Percentiles rank a stretch among this genome's conserved stretches.
Conservation (phyloP, 2,113 vertebrate species). For the Mirza zaza region DNA sequence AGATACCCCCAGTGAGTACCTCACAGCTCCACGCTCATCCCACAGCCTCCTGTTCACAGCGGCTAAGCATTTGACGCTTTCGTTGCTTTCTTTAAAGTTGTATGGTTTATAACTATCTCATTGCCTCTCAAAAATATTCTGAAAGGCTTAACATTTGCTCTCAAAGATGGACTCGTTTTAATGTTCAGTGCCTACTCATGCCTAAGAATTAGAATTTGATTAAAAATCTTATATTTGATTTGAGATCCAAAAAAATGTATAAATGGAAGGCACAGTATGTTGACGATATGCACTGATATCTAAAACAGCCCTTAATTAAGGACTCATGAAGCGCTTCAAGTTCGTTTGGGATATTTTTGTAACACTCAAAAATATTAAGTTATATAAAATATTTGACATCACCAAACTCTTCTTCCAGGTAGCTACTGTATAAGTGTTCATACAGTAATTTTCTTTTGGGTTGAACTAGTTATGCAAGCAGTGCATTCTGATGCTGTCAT, state of each 20-base stretch:
- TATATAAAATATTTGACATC: constrained; percentile 83
- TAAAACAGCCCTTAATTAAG: constrained; percentile 78
- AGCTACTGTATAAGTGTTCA: constrained; percentile 50
- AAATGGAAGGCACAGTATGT: neutral
- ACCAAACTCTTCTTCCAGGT: constrained; percentile 80
- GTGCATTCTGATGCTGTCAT: constrained; percentile 72
- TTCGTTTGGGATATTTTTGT: constrained; percentile 80
- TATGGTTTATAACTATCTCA: constrained; percentile 82
- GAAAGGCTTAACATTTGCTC: constrained; percentile 84
- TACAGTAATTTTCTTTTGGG: constrained; percentile 70
- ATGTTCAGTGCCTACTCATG: constrained; percentile 80
- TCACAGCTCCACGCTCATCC: constrained; percentile 93
- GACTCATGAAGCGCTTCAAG: constrained; percentile 78
- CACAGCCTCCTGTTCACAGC: constrained; percentile 84
- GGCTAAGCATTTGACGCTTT: constrained; percentile 85
- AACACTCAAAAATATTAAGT: constrained; percentile 79
- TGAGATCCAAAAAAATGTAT: neutral
- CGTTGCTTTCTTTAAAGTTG: constrained; percentile 86
- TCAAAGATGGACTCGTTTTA: constrained; percentile 83
- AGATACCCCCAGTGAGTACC: constrained; percentile 97
- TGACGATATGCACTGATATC: constrained; percentile 74
- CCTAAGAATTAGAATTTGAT: constrained; percentile 57
- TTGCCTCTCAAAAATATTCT: constrained; percentile 81
- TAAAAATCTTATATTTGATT: neutral
- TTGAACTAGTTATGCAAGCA: constrained; percentile 69